phyloP scores from a whole-genome alignment of 2,113 vertebrate genomes.

The Anarrhichthys ocellatus region DNA sequence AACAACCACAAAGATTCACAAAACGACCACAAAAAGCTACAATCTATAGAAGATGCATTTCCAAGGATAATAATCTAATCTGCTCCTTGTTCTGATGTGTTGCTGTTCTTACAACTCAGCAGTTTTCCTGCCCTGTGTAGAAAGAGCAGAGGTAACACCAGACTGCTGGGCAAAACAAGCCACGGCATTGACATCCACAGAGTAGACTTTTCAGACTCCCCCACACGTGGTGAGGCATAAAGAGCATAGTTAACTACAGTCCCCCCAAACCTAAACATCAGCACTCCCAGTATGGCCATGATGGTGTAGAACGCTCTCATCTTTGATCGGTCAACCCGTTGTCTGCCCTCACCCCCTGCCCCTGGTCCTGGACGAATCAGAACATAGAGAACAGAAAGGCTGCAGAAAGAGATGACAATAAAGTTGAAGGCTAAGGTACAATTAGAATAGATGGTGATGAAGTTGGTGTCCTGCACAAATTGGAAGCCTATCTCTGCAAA shows the following conservation, averaged over 20 bases:
- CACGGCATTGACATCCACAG: fast-evolving
- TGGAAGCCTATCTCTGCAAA: fast-evolving
- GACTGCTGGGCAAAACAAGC: background rate
- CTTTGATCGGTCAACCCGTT: constrained; percentile 1
- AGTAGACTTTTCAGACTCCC: fast-evolving
- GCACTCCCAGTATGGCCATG: background rate
- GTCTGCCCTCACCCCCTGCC: fast-evolving
- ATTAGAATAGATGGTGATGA: fast-evolving
- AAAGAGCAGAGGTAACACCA: constrained; percentile 33
- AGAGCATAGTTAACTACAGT: fast-evolving
- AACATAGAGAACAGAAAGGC: constrained; percentile 18
- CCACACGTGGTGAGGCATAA: fast-evolving
- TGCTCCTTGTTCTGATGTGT: background rate
- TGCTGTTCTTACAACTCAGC: background rate
- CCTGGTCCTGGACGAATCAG: constrained; percentile 40
- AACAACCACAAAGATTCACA: too few species aligned
- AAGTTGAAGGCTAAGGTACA: fast-evolving
- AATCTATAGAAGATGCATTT: too few species aligned
- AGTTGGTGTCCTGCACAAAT: fast-evolving
- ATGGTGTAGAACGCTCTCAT: constrained; percentile 45
- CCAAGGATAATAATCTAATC: background rate
- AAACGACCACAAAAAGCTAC: too few species aligned
- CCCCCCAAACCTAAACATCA: background rate
- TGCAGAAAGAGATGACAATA: constrained; percentile 20
- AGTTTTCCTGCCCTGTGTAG: constrained; percentile 25